A percentile compares a stretch with the other conserved stretches of the same genome.
Conservation (phyloP, 2,113 vertebrate genomes). For the Eurystomus gularis region DNA sequence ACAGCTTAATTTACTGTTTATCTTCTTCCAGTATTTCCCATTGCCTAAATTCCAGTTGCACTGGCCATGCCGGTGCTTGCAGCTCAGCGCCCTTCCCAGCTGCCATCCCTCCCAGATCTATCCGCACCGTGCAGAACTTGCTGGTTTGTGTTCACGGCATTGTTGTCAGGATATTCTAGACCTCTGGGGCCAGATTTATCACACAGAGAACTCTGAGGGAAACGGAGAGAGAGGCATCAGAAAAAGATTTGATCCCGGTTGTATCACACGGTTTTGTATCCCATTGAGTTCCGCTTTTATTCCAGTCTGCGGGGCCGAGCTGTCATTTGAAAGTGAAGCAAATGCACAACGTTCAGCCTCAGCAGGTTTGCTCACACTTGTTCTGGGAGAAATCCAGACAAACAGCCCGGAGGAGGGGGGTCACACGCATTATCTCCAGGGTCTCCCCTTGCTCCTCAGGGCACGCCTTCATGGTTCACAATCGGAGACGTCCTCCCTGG, state of each 20-base stretch:
- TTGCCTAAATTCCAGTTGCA: neutral
- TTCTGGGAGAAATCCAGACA: neutral
- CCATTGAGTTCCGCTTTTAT: neutral
- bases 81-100: neutral
- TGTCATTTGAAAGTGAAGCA: neutral
- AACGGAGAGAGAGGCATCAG: neutral
- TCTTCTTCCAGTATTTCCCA: neutral
- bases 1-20: neutral
- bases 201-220: neutral
- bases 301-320: neutral
- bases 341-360: neutral
- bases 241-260: neutral
- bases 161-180: neutral
- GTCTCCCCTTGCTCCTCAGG: neutral
- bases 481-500: neutral
- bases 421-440: neutral
- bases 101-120: neutral
- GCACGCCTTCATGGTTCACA: neutral
- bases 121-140: accelerated
- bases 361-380: neutral
- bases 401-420: neutral
- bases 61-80: too few relatives aligned
- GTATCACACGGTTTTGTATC: neutral
- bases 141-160: neutral
- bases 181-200: neutral